Conservation (phyloP, 1,140 invertebrate species). For the Trissolcus basalis region DNA sequence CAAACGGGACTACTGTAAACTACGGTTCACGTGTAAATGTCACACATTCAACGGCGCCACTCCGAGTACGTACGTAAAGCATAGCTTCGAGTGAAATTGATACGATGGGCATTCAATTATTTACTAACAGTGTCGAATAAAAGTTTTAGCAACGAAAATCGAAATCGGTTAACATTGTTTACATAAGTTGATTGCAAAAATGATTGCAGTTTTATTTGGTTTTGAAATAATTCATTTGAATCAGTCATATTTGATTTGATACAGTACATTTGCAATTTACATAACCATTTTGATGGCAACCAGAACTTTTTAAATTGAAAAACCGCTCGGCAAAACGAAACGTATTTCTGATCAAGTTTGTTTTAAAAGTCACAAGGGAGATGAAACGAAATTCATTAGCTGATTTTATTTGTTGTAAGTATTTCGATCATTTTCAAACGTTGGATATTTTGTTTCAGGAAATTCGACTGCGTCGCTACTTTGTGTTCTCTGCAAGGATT, state of each 20-base stretch:
- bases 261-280: too few species aligned
- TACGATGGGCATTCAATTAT: conserved; percentile 28
- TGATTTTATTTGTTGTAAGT: background rate
- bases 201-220: background rate
- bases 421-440: background rate
- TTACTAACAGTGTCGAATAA: conserved; percentile 24
- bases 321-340: too few species aligned
- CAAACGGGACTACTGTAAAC: conserved; percentile 90
- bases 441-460: conserved; percentile 50
- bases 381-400: too few species aligned
- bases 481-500: conserved; percentile 87
- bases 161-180: conserved; percentile 21
- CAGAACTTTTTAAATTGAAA: too few species aligned
- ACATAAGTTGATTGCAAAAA: conserved; percentile 13
- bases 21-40: conserved; percentile 90
- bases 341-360: too few species aligned
- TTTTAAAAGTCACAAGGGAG: too few species aligned
- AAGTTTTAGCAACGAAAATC: conserved; percentile 20
- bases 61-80: conserved; percentile 69
- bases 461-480: conserved; percentile 79
- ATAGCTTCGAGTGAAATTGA: conserved; percentile 47
- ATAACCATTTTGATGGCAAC: too few species aligned
- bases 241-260: too few species aligned
- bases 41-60: conserved; percentile 78
- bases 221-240: too few species aligned